These are phyloP conservation scores for Conistra vaccinii DNA, from an alignment of 2,888 invertebrate species.

Conservation along the genomic window DNA sequence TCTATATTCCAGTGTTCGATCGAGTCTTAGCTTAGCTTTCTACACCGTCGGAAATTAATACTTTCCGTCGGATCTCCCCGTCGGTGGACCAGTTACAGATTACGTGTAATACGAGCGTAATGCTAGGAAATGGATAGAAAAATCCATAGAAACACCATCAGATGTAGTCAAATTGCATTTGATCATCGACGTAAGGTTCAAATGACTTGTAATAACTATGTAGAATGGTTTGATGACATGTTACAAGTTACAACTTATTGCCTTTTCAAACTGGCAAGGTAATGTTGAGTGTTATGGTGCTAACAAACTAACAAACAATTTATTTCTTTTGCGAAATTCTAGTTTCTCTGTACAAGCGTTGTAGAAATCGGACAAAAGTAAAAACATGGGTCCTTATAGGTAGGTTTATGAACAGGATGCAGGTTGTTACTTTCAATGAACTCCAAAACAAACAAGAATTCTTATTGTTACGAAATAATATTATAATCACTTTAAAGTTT, in stretches of 20 bases:
- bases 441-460: conserved; percentile 4
- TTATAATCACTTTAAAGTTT: not conserved
- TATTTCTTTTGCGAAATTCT: not conserved
- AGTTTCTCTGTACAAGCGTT: not conserved
- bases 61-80: conserved; percentile 78
- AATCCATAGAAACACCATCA: conserved; percentile 41
- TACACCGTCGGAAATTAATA: conserved; percentile 82
- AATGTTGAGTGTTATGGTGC: conserved; percentile 7
- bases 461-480: not conserved
- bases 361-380: not conserved
- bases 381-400: not conserved
- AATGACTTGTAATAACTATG: conserved; percentile 36
- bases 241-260: conserved; percentile 9
- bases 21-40: conserved; percentile 77
- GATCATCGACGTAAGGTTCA: conserved; percentile 28
- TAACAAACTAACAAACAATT: conserved; percentile 11
- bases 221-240: conserved; percentile 22
- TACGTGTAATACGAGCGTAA: conserved; percentile 67
- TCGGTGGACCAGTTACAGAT: conserved; percentile 56
- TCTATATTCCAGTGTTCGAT: conserved; percentile 51
- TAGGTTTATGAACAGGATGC: not conserved
- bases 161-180: conserved; percentile 29
- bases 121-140: conserved; percentile 69
- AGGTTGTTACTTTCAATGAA: not conserved
- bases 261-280: not conserved